phyloP scores from a whole-genome alignment of 2,888 invertebrate genomes.

The Melipona bicolor region DNA sequence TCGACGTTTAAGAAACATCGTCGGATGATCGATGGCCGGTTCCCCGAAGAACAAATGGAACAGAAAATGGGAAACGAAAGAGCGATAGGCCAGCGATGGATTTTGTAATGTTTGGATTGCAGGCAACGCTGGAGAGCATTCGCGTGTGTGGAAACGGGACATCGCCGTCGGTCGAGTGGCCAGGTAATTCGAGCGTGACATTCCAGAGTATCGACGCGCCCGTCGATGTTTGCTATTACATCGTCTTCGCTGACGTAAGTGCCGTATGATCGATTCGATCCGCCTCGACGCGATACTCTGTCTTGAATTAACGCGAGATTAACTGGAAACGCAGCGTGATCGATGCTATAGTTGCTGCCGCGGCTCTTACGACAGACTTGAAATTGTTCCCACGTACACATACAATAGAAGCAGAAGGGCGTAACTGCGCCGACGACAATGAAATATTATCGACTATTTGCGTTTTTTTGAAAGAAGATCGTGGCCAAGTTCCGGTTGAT shows the following conservation, averaged over 20 bases:
- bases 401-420: background rate
- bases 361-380: too few species aligned
- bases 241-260: constrained; percentile 80
- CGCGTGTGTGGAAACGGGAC: constrained; percentile 74
- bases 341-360: background rate
- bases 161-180: constrained; percentile 59
- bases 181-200: constrained; percentile 75
- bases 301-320: background rate
- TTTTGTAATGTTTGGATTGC: constrained; percentile 5
- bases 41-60: background rate
- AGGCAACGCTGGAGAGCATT: constrained; percentile 75
- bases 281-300: too few species aligned
- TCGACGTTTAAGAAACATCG: too few species aligned
- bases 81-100: background rate
- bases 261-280: background rate
- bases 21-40: background rate
- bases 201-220: constrained; percentile 71
- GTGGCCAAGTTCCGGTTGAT: too few species aligned
- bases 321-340: background rate
- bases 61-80: background rate
- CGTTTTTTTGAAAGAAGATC: too few species aligned
- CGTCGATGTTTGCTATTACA: constrained; percentile 76
- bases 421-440: too few species aligned
- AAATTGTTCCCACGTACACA: background rate
- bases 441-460: too few species aligned